Conservation (phyloP, 2,888 invertebrate species). For the Leptogaster cylindrica region DNA sequence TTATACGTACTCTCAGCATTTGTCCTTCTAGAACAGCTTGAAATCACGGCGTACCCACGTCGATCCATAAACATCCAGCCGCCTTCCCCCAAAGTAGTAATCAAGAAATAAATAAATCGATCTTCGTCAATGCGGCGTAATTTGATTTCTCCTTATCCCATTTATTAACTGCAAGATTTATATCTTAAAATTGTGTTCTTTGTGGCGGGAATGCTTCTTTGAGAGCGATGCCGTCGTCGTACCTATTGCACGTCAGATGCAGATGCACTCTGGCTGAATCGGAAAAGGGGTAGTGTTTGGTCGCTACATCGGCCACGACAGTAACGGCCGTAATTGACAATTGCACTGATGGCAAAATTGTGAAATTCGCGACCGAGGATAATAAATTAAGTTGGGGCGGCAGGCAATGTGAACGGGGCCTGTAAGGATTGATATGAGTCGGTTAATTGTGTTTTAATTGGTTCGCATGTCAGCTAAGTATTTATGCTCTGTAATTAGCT, state of each 20-base stretch:
- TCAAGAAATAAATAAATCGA: conserved; percentile 39
- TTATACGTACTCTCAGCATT: too few species aligned
- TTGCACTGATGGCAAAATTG: conserved; percentile 33
- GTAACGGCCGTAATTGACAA: conserved; percentile 37
- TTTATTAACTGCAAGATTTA: conserved; percentile 23
- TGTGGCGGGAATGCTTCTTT: background rate
- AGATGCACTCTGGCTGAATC: background rate
- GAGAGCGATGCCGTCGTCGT: conserved; percentile 3
- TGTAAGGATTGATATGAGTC: background rate
- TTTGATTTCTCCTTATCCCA: conserved; percentile 34
- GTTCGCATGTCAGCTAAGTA: conserved; percentile 44
- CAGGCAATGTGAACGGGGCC: background rate
- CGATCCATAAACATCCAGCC: conserved; percentile 15
- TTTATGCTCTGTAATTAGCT: conserved; percentile 45
- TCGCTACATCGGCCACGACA: conserved; percentile 23
- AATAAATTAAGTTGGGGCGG: conserved; percentile 36
- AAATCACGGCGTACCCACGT: background rate
- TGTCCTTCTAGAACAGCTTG: conserved; percentile 9
- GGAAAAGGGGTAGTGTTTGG: conserved; percentile 1
- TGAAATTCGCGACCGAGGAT: conserved; percentile 18
- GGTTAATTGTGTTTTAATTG: conserved; percentile 44
- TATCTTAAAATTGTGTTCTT: conserved; percentile 35
- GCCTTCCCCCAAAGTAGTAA: conserved; percentile 28
- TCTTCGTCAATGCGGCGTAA: conserved; percentile 40
- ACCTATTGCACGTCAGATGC: conserved; percentile 16